Conservation (phyloP, 2,888 invertebrate species). For the Stenoptilia bipunctidactyla region DNA sequence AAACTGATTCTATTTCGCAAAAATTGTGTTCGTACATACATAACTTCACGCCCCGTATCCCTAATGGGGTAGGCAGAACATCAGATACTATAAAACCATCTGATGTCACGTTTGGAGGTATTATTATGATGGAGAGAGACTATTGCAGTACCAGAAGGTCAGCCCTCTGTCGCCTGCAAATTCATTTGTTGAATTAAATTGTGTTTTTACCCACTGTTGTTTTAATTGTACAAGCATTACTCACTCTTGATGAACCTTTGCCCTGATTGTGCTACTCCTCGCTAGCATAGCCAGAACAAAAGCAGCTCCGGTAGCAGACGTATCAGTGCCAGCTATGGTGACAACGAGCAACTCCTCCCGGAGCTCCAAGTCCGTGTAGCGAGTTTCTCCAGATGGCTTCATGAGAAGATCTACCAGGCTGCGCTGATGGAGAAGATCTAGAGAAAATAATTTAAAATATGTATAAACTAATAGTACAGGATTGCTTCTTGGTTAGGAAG, state of each 20-base stretch:
- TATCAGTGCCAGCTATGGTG: constrained; percentile 24
- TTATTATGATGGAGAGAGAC: too few relatives aligned
- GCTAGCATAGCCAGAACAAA: constrained; percentile 24
- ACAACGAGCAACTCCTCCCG: constrained; percentile 22
- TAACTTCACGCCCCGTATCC: too few relatives aligned
- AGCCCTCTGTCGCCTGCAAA: too few relatives aligned
- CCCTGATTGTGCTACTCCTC: constrained; percentile 24
- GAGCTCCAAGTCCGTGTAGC: constrained; percentile 20
- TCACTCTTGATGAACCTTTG: constrained; percentile 30
- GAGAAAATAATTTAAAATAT: constrained; percentile 13
- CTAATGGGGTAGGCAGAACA: too few relatives aligned
- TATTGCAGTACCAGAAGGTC: too few relatives aligned
- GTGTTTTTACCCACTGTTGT: too few relatives aligned
- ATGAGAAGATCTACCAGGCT: constrained; percentile 31
- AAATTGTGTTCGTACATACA: too few relatives aligned
- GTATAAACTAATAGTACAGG: constrained; percentile 8
- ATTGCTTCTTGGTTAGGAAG: constrained; percentile 12
- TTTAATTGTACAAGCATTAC: too few relatives aligned
- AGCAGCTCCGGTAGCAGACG: constrained; percentile 22
- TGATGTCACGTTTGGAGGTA: too few relatives aligned
- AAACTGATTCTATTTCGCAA: too few relatives aligned
- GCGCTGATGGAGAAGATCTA: constrained; percentile 16
- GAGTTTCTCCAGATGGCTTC: constrained; percentile 18
- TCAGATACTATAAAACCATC: too few relatives aligned
- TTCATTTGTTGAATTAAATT: too few relatives aligned